These are phyloP conservation scores for Acleris literana DNA, from an alignment of 2,888 invertebrate species.

Conservation along the genomic window DNA sequence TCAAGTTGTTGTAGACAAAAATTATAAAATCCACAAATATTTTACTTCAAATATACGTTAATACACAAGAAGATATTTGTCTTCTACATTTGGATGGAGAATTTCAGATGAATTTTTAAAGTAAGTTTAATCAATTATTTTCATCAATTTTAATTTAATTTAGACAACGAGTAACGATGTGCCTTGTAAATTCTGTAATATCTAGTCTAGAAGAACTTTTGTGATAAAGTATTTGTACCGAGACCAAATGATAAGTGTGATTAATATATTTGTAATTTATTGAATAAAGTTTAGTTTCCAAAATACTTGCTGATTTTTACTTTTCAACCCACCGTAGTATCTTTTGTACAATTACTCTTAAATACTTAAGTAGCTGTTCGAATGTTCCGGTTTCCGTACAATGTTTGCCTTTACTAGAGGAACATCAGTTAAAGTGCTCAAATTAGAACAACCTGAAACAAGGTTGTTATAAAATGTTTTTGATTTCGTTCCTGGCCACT, in stretches of 20 bases:
- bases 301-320: constrained; percentile 40
- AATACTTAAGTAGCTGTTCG: too few relatives aligned
- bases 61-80: too few relatives aligned
- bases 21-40: not conserved
- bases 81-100: too few relatives aligned
- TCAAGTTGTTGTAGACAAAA: not conserved
- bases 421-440: too few relatives aligned
- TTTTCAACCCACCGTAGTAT: constrained; percentile 36
- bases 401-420: too few relatives aligned
- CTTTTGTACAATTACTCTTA: too few relatives aligned
- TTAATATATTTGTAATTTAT: constrained; percentile 50
- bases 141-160: not conserved
- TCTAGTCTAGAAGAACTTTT: constrained; percentile 23
- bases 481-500: too few relatives aligned
- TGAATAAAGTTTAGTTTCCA: constrained; percentile 44
- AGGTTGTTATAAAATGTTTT: too few relatives aligned
- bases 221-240: constrained; percentile 2
- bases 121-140: not conserved
- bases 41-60: not conserved
- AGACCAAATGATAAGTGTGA: constrained; percentile 25
- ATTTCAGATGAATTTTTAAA: too few relatives aligned
- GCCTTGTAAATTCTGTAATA: constrained; percentile 1
- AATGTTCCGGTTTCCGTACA: too few relatives aligned
- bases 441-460: too few relatives aligned
- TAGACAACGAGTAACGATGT: not conserved